Evolutionary conservation across 2,797 vertebrate species (phyloP), one percentile per base, ranked within the genome.

Genomic region (Smutsia temminckii): DNA sequence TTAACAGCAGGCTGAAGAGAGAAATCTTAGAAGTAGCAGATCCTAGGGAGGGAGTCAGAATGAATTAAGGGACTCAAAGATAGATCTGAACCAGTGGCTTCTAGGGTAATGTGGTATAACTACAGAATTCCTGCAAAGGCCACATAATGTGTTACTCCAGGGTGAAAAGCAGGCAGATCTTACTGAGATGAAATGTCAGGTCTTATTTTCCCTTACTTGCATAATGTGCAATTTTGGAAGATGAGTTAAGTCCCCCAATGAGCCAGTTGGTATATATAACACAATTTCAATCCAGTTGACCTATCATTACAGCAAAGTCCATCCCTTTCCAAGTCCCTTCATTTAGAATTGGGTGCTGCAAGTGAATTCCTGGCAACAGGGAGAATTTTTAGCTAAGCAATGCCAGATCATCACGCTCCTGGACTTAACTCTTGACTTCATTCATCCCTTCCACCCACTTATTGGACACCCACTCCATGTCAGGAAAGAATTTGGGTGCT

Each of bases 1-100:
- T 97, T 89, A 96, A 92, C 69, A 86, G 37, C n/a, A 92, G 95
- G 71, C 72, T 63, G 85, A 92, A 95, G 78, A 92, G 53, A 92
- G 89, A 85, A 93, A 77, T 72, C 63, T 81, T 85, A 51, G 64
- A 95, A 95, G 29, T 68, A 2, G 1, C 49, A 91, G 21, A 85
- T 57, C 8, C 77, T 53, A 86, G 57, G 87, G 59, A 32, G 2
- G 57, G 23, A 72, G 55, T 75, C 11, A 57, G 53, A 94, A 51
- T 81, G 95, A 95, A 86, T 49, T 74, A 78, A 0, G 8, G 18
- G 55, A 14, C 46, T 88, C 29, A 83, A 71, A 72, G 7, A 69
- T 51, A 10, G 32, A 32, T 40, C 32, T 29, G 53, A 34, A 95
- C 49, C 59, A 40, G 89, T 91, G 87, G 85, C 25, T 88, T 20